Evolutionary conservation across 92 coral and sea anemone species (phyloP).

Genomic region (Porites divaricata): DNA sequence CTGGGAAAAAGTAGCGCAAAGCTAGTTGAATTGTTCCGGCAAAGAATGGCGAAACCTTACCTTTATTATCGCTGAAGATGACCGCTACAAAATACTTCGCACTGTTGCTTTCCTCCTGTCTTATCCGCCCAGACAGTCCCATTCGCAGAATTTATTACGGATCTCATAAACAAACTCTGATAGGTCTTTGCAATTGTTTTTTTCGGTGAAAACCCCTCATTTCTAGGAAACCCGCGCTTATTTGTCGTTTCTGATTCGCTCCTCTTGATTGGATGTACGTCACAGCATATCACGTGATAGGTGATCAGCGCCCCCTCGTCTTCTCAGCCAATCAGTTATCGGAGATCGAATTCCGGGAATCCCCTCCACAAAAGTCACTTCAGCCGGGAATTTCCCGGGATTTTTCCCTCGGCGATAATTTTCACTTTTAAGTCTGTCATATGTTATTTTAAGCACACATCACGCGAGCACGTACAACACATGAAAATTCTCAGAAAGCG

Average conservation of each 20-base stretch:
- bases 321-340: slow-evolving; percentile 51
- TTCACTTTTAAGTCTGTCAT: slow-evolving; percentile 40
- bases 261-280: slow-evolving; percentile 10
- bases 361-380: slow-evolving; percentile 29
- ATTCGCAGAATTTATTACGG: slow-evolving; percentile 38
- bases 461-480: not conserved
- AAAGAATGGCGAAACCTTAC: slow-evolving; percentile 5
- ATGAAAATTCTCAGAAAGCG: slow-evolving; percentile 23
- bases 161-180: not conserved
- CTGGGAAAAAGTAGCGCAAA: not conserved
- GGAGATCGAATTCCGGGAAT: slow-evolving; percentile 53
- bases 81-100: not conserved
- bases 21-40: not conserved
- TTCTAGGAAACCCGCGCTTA: slow-evolving; percentile 47
- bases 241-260: slow-evolving; percentile 60
- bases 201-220: slow-evolving; percentile 63
- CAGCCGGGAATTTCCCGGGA: slow-evolving; percentile 40
- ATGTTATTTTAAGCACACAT: slow-evolving; percentile 13
- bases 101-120: not conserved
- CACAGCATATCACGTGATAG: slow-evolving; percentile 37
- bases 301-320: slow-evolving; percentile 1
- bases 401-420: slow-evolving; percentile 13
- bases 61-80: slow-evolving; percentile 25
- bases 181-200: slow-evolving; percentile 17
- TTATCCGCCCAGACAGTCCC: slow-evolving; percentile 39